Conservation (phyloP, 2,797 vertebrate genomes). For the Xenops minutus region DNA sequence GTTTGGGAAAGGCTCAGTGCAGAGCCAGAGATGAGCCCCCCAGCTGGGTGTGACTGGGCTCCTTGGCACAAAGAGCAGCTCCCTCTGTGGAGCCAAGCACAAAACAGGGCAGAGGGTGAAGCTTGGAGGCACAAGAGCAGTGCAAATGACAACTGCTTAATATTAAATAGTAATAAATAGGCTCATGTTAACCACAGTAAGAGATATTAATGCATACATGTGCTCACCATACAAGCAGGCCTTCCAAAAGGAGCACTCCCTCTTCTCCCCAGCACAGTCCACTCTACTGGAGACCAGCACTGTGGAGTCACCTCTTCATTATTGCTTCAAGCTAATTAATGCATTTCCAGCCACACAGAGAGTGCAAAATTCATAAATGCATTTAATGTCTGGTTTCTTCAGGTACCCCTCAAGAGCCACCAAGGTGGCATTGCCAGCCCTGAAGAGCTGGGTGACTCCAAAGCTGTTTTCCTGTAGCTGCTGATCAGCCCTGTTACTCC, state of each 20-base stretch:
- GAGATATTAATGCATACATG: not conserved
- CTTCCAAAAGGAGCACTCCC: accelerated
- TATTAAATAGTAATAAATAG: not conserved
- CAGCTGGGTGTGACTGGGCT: accelerated
- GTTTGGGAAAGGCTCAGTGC: not conserved
- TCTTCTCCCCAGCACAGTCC: not conserved
- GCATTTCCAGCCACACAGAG: not conserved
- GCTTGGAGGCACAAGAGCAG: not conserved
- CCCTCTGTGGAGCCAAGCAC: not conserved
- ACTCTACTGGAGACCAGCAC: not conserved
- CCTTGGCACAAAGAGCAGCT: accelerated
- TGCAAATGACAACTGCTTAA: not conserved
- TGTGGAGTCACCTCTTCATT: not conserved
- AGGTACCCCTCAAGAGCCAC: not conserved
- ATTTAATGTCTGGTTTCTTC: not conserved
- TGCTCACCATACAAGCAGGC: not conserved
- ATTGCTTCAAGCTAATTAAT: not conserved
- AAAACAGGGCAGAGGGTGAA: not conserved
- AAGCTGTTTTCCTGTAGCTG: not conserved
- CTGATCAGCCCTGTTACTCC: not conserved
- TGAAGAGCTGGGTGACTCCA: not conserved
- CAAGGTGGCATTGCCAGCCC: accelerated
- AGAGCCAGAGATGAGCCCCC: not conserved
- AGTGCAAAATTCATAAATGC: not conserved
- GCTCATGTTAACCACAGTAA: not conserved